Evolutionary conservation across 2,797 vertebrate species (phyloP).

Genomic region (Cryptoblepharus egeriae): DNA sequence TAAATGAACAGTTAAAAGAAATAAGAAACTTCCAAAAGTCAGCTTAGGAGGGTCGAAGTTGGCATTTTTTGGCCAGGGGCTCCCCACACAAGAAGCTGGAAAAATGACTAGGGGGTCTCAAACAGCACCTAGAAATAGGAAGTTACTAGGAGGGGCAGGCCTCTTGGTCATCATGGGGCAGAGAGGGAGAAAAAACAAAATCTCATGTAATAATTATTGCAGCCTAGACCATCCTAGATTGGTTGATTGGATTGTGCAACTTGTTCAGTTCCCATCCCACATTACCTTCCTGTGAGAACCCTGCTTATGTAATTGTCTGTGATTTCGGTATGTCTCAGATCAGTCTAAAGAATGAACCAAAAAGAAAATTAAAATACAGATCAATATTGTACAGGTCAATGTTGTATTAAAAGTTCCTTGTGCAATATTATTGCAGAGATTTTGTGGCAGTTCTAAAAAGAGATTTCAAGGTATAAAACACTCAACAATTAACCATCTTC

Average conservation of each 20-base stretch:
- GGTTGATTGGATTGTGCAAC: not conserved
- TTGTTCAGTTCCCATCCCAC: not conserved
- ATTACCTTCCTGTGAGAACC: not conserved
- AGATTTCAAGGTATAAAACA: conserved; percentile 35
- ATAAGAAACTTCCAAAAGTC: too few species aligned
- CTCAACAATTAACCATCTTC: conserved; percentile 28
- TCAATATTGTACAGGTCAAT: not conserved
- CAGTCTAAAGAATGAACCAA: not conserved
- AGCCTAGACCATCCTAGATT: too few species aligned
- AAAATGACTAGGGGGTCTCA: too few species aligned
- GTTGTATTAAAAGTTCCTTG: conserved; percentile 47
- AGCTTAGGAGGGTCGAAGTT: too few species aligned
- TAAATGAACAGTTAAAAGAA: too few species aligned
- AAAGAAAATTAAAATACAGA: not conserved
- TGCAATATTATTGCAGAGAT: conserved; percentile 23
- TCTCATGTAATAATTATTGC: too few species aligned
- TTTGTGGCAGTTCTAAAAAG: conserved; percentile 16
- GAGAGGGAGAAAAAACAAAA: too few species aligned
- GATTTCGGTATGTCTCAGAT: not conserved
- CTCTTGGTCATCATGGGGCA: too few species aligned
- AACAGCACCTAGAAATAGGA: too few species aligned
- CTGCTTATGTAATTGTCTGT: not conserved
- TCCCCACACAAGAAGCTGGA: too few species aligned
- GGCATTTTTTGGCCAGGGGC: too few species aligned
- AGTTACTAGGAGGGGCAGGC: too few species aligned